A percentile compares a stretch with the other conserved stretches of the same genome.
Evolutionary conservation across 2,888 invertebrate genomes (phyloP).

Genomic region (Pyrocoelia pectoralis): DNA sequence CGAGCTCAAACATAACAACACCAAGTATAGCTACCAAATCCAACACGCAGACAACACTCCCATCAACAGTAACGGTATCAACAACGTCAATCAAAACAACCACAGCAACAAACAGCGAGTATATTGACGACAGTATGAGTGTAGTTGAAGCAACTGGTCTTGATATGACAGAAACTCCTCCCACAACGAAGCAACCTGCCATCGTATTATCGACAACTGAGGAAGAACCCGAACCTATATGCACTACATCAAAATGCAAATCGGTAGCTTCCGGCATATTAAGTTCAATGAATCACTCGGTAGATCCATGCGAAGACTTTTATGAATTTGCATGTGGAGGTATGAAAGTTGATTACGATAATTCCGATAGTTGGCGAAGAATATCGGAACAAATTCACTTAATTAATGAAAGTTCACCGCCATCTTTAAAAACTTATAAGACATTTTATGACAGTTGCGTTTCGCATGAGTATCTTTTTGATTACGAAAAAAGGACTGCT

Average conservation of each 20-base stretch:
- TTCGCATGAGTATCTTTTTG: constrained; percentile 42
- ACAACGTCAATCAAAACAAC: not conserved
- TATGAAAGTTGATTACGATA: constrained; percentile 29
- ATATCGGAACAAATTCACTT: constrained; percentile 34
- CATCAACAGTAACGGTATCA: not conserved
- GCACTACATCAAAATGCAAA: constrained; percentile 41
- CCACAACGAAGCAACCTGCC: not conserved
- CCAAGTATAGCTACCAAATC: too few relatives aligned
- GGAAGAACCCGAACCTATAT: constrained; percentile 29
- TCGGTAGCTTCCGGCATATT: constrained; percentile 45
- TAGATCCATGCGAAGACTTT: constrained; percentile 47
- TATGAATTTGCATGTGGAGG: constrained; percentile 50
- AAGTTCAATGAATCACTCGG: constrained; percentile 44
- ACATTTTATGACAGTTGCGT: constrained; percentile 47
- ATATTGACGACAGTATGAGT: not conserved
- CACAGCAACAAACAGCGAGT: not conserved
- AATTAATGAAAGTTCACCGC: constrained; percentile 26
- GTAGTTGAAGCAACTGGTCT: constrained; percentile 10
- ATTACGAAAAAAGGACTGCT: constrained; percentile 41
- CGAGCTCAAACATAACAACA: not conserved
- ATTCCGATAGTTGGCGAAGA: constrained; percentile 33
- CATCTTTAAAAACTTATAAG: constrained; percentile 37
- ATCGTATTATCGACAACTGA: not conserved
- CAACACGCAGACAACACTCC: too few relatives aligned
- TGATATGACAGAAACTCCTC: not conserved